Percentiles rank a stretch among this genome's conserved stretches.
These are phyloP conservation scores for Pycnonotus jocosus DNA, from an alignment of 2,113 vertebrate genomes.

Conservation along the genomic window DNA sequence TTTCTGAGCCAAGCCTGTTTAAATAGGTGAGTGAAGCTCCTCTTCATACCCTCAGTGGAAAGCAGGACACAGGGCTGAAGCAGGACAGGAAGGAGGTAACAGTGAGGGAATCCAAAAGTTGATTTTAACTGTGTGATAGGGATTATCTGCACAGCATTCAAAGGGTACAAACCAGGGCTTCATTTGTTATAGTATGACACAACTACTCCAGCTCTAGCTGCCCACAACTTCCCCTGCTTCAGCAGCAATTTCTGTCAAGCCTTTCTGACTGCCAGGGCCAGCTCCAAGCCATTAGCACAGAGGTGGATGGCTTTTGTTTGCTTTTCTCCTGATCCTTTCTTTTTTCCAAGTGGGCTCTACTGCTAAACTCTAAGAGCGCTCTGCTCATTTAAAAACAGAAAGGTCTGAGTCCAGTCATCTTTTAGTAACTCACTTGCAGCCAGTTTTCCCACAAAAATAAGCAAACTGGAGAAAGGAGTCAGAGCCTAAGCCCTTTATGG, in stretches of 20 bases:
- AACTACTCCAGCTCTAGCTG: neutral
- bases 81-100: neutral
- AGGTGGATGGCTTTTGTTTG: neutral
- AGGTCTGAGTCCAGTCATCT: conserved; percentile 12
- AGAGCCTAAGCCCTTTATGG: conserved; percentile 42
- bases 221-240: neutral
- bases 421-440: conserved; percentile 13
- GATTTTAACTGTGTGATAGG: neutral
- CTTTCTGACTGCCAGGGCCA: neutral
- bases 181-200: neutral
- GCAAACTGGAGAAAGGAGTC: conserved; percentile 48
- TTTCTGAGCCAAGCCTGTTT: neutral
- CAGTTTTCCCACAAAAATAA: conserved; percentile 57
- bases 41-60: neutral
- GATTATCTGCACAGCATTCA: neutral
- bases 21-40: neutral
- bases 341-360: neutral
- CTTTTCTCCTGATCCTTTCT: neutral
- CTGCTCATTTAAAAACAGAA: conserved; percentile 19
- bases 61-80: neutral
- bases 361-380: neutral
- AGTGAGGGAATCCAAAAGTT: neutral
- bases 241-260: neutral
- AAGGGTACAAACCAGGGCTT: neutral
- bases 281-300: neutral